Evolutionary conservation across 2,113 vertebrate genomes (phyloP).

Genomic region (Garra rufa): DNA sequence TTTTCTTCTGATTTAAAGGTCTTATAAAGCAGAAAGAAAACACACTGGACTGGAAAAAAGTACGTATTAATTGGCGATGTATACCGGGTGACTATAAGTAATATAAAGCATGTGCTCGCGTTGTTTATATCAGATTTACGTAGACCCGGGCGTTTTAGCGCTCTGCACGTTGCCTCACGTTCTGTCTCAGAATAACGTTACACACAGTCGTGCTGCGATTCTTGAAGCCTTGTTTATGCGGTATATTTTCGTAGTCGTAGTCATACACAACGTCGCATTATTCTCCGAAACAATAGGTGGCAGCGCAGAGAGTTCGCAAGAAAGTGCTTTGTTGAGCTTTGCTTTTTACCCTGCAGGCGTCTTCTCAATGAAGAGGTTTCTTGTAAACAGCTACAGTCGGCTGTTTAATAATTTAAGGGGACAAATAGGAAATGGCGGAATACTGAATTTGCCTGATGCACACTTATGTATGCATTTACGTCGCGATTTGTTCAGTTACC

Average conservation of each 20-base stretch:
- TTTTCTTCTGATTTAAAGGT: background rate
- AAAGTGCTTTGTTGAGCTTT: background rate
- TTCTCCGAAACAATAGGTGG: background rate
- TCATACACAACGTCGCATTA: accelerated
- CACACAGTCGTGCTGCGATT: background rate
- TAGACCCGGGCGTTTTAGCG: background rate
- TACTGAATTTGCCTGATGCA: background rate
- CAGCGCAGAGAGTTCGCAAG: background rate
- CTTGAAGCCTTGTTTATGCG: background rate
- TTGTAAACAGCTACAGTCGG: background rate
- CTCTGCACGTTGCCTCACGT: background rate
- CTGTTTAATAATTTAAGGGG: background rate
- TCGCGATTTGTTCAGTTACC: too few species aligned
- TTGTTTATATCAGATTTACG: background rate
- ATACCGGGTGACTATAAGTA: background rate
- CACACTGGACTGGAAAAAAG: background rate
- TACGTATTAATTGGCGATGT: background rate
- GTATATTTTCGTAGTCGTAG: background rate
- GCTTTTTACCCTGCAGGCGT: background rate
- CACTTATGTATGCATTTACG: background rate
- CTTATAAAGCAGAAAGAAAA: background rate
- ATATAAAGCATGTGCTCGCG: background rate
- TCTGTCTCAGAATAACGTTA: background rate
- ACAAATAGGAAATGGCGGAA: background rate
- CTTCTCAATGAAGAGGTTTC: background rate